Percentiles rank a stretch among this genome's conserved stretches.
Evolutionary conservation across 2,888 invertebrate species (phyloP).

Genomic region (Allacma fusca): DNA sequence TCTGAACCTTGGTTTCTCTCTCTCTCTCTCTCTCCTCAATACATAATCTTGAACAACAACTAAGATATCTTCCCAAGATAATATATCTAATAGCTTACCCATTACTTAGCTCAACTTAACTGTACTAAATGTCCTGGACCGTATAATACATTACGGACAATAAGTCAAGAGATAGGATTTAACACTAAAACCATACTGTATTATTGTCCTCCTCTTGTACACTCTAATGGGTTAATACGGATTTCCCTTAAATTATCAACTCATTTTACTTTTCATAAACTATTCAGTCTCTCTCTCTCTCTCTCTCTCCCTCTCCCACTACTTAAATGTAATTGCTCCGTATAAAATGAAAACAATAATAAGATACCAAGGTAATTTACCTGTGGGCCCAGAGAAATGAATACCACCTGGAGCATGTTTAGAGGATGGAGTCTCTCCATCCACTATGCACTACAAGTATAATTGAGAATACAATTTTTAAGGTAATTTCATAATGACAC

Average conservation of each 20-base stretch:
- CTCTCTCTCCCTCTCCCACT: neutral
- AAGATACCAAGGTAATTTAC: constrained; percentile 9
- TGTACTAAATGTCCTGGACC: constrained; percentile 24
- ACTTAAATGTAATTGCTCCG: constrained; percentile 19
- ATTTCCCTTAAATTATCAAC: constrained; percentile 13
- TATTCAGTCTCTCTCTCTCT: neutral
- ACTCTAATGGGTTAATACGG: neutral
- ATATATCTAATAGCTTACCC: constrained; percentile 24
- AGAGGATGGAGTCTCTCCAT: neutral
- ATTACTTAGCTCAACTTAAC: constrained; percentile 24
- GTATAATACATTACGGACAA: neutral
- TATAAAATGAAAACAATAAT: constrained; percentile 16
- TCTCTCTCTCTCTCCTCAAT: constrained; percentile 17
- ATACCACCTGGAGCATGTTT: constrained; percentile 13
- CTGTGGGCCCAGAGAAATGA: neutral
- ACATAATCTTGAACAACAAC: constrained; percentile 23
- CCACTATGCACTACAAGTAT: neutral
- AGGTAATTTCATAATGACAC: constrained; percentile 12
- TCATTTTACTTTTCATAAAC: constrained; percentile 22
- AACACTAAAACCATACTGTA: neutral
- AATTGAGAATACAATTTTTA: constrained; percentile 9
- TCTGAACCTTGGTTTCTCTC: constrained; percentile 16
- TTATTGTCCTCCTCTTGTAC: neutral
- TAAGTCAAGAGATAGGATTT: neutral
- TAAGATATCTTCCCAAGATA: constrained; percentile 26